phyloP scores from a whole-genome alignment of 2,113 vertebrate species.

The Halichoerus grypus region DNA sequence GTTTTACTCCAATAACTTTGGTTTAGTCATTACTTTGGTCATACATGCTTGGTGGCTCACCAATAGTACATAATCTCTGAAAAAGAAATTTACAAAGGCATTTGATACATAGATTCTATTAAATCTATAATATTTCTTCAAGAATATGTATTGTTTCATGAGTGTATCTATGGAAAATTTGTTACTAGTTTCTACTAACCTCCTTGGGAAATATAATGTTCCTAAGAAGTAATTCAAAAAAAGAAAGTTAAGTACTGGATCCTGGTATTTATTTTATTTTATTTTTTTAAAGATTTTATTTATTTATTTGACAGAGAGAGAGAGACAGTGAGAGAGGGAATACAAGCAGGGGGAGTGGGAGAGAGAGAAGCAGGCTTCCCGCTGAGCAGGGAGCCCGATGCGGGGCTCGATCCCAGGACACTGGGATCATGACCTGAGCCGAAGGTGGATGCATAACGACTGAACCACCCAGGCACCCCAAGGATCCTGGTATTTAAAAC shows the following conservation, averaged over 20 bases:
- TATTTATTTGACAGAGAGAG: too few species aligned
- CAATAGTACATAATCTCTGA: not conserved
- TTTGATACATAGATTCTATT: not conserved
- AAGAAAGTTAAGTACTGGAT: not conserved
- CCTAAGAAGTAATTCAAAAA: constrained; percentile 20
- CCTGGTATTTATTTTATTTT: not conserved
- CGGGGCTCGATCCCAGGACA: too few species aligned
- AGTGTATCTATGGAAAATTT: constrained; percentile 20
- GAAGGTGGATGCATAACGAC: too few species aligned
- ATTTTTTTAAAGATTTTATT: too few species aligned
- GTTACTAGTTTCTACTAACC: not conserved
- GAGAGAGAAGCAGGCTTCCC: too few species aligned
- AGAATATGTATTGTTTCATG: constrained; percentile 9
- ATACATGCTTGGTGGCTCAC: not conserved
- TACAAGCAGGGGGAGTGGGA: too few species aligned
- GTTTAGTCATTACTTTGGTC: constrained; percentile 47
- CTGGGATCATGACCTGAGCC: too few species aligned
- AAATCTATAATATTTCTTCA: constrained; percentile 24
- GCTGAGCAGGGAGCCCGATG: too few species aligned
- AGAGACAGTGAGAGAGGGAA: too few species aligned
- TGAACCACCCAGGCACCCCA: too few species aligned
- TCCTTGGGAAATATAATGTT: not conserved
- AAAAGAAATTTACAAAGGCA: constrained; percentile 50
- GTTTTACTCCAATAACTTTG: not conserved
- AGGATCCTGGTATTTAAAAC: not conserved